Conservation (phyloP, 2,797 vertebrate genomes). For the Taeniopygia guttata region DNA sequence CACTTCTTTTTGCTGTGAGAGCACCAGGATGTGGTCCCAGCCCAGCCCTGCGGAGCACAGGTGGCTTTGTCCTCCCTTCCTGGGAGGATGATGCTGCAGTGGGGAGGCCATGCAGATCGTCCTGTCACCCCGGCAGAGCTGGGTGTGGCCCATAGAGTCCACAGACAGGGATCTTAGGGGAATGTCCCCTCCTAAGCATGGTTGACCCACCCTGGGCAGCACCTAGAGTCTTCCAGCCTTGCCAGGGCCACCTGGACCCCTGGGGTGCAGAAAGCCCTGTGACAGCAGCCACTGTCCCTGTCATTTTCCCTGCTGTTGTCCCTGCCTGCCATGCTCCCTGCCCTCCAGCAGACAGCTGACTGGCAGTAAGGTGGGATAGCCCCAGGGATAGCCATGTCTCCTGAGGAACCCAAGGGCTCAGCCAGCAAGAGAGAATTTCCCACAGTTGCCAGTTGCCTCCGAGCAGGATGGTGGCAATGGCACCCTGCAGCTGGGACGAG, state of each 20-base stretch:
- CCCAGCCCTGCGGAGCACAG: rapidly evolving
- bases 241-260: background rate
- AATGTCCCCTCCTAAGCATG: background rate
- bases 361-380: background rate
- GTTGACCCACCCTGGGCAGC: background rate
- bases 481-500: background rate
- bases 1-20: background rate
- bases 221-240: background rate
- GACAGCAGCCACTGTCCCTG: background rate
- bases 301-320: background rate
- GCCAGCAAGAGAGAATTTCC: background rate
- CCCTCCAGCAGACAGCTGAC: background rate
- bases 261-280: background rate
- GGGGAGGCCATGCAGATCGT: rapidly evolving
- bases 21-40: too few relatives aligned
- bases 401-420: too few relatives aligned
- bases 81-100: rapidly evolving
- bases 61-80: background rate
- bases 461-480: background rate
- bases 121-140: background rate
- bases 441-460: background rate
- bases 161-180: background rate
- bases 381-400: rapidly evolving
- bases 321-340: background rate
- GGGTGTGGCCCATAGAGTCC: background rate